Evolutionary conservation across 2,113 vertebrate genomes (phyloP).

Genomic region (Tenebrosternarchus preto): DNA sequence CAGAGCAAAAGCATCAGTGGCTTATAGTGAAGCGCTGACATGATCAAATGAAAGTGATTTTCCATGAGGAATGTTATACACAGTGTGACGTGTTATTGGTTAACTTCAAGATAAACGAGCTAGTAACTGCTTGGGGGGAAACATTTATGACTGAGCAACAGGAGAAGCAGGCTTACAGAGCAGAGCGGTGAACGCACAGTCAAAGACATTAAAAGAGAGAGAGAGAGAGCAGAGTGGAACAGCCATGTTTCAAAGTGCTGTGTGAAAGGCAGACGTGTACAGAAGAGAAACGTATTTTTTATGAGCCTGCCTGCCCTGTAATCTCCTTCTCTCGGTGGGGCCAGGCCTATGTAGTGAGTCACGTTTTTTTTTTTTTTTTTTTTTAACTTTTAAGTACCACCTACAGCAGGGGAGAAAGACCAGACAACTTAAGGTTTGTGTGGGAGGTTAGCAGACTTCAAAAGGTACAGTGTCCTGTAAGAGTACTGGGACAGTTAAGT

Average conservation of each 20-base stretch:
- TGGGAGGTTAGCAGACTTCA: slow-evolving; percentile 39
- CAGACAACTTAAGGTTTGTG: slow-evolving; percentile 49
- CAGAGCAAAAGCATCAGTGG: background rate
- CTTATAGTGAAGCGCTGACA: too few relatives aligned
- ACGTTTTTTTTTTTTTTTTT: slow-evolving; percentile 61
- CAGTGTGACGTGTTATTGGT: too few relatives aligned
- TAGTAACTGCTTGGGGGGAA: too few relatives aligned
- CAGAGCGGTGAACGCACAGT: background rate
- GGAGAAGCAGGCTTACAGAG: background rate
- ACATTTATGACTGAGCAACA: too few relatives aligned
- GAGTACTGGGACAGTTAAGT: too few relatives aligned
- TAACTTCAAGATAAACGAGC: too few relatives aligned
- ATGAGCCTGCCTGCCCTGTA: slow-evolving; percentile 71
- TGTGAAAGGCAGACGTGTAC: slow-evolving; percentile 65
- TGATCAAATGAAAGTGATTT: too few relatives aligned
- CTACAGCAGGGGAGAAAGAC: slow-evolving; percentile 67
- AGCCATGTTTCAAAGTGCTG: slow-evolving; percentile 46
- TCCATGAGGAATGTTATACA: too few relatives aligned
- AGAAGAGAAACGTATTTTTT: slow-evolving; percentile 66
- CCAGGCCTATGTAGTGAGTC: slow-evolving; percentile 64
- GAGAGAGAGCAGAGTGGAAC: slow-evolving; percentile 2
- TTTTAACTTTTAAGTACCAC: slow-evolving; percentile 71
- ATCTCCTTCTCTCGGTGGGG: slow-evolving; percentile 67
- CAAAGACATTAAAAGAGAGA: slow-evolving; percentile 2
- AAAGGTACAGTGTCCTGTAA: too few relatives aligned